Evolutionary conservation across 2,113 vertebrate genomes (phyloP), one percentile per base, ranked within the genome.

Genomic region (Halcyon senegalensis): DNA sequence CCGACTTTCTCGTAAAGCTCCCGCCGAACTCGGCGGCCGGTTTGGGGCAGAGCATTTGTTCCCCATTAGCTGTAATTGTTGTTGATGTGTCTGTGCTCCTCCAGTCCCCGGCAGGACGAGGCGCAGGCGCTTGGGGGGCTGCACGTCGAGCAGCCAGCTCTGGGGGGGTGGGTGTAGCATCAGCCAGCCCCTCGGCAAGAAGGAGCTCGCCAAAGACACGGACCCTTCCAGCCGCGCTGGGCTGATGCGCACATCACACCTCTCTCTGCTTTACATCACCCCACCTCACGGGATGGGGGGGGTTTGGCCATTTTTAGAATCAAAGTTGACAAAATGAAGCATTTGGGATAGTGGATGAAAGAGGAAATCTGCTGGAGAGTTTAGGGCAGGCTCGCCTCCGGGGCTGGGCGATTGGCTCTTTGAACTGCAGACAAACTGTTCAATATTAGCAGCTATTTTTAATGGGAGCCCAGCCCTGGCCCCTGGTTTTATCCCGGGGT

Each of bases 251-350:
- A 5, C 53, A 10, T 73, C 89, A 53, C 67, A 46, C 93, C 89
- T 88, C 60, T 13, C 63, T 21, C 90, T 89, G 93, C 76, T 89
- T 90, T 86, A 37, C 25, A 84, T 91, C 90, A 91, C 44, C 33
- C 33, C 33, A 12, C 63, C 11, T 64, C 60, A 6, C 4, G 21
- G 46, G 62, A 13, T 37, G n/a, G 18, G 17, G 28, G 30, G 31
- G 30, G 11, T 50, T 64, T 2, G 27, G n/a, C 39, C 27, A 11
- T 85, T 89, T 82, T 82, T 58, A 35, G 83, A 84, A 51, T 7
- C n/a, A 12, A 50, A 25, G 30, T 37, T 62, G 39, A 83, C 51
- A 68, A 86, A 93, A 86, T 74, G 7, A 68, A 75, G 7, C 5
- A 43, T 67, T 84, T 59, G 46, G 20, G 64, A 33, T 21, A 18